These are phyloP conservation scores for Paracyprichromis sp. DNA, from an alignment of 2,113 vertebrate genomes.

Conservation along the genomic window DNA sequence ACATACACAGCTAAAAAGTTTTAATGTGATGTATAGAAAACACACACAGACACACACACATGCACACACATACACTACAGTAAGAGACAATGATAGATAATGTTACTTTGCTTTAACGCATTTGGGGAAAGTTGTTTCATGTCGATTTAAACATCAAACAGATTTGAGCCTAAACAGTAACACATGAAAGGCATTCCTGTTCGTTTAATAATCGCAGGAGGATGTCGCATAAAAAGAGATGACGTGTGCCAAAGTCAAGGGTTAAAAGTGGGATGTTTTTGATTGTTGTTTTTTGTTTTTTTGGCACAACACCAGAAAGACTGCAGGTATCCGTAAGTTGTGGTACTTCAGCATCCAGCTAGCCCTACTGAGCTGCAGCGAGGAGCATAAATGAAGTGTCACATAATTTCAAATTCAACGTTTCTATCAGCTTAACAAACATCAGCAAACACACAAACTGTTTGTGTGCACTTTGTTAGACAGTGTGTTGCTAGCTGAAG, in stretches of 20 bases:
- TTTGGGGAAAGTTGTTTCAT: not conserved
- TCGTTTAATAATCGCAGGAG: not conserved
- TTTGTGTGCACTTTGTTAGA: not conserved
- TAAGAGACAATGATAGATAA: not conserved
- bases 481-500: not conserved
- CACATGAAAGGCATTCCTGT: not conserved
- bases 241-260: not conserved
- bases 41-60: not conserved
- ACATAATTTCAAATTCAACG: not conserved
- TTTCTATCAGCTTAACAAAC: not conserved
- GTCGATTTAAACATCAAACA: not conserved
- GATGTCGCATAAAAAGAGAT: not conserved
- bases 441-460: not conserved
- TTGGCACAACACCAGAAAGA: not conserved
- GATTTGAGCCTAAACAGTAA: not conserved
- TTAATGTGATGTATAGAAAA: not conserved
- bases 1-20: not conserved
- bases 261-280: not conserved
- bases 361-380: not conserved
- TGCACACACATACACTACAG: not conserved
- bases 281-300: accelerated
- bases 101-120: not conserved
- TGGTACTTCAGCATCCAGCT: not conserved
- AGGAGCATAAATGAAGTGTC: not conserved
- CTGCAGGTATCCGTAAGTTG: not conserved